Percentiles rank a stretch among this genome's conserved stretches.
These are phyloP conservation scores for Eledona agricola DNA, from an alignment of 2,888 invertebrate species.

Conservation along the genomic window DNA sequence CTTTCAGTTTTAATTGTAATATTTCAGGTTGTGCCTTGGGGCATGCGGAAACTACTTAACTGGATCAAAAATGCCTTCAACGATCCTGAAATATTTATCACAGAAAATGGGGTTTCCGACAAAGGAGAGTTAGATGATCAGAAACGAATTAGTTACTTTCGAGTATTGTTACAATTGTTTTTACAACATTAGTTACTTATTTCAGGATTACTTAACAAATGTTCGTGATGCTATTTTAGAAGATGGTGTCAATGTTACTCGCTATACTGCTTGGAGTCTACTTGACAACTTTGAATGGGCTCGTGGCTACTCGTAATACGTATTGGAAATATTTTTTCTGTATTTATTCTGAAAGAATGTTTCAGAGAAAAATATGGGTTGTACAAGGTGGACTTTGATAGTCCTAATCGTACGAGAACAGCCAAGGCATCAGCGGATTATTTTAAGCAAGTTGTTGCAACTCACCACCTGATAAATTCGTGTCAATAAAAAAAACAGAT, in stretches of 20 bases:
- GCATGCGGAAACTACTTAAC: slow-evolving; percentile 39
- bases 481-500: slow-evolving; percentile 4
- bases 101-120: slow-evolving; percentile 44
- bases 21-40: slow-evolving; percentile 43
- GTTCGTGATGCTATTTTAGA: slow-evolving; percentile 56
- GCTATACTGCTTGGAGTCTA: slow-evolving; percentile 57
- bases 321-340: background rate
- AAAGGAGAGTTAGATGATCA: slow-evolving; percentile 38
- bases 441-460: slow-evolving; percentile 20
- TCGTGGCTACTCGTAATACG: slow-evolving; percentile 49
- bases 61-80: slow-evolving; percentile 43
- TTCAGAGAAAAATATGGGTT: slow-evolving; percentile 32
- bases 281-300: slow-evolving; percentile 64
- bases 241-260: slow-evolving; percentile 60
- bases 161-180: slow-evolving; percentile 9
- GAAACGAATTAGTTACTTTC: slow-evolving; percentile 38
- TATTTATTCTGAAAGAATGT: background rate
- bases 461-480: slow-evolving; percentile 23
- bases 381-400: slow-evolving; percentile 27
- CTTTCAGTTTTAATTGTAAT: slow-evolving; percentile 4
- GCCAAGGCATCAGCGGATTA: slow-evolving; percentile 24
- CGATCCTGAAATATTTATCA: slow-evolving; percentile 42
- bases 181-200: background rate
- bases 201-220: slow-evolving; percentile 62
- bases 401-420: slow-evolving; percentile 27